phyloP scores from a whole-genome alignment of 2,797 vertebrate species.

The Syndactyla subalaris region DNA sequence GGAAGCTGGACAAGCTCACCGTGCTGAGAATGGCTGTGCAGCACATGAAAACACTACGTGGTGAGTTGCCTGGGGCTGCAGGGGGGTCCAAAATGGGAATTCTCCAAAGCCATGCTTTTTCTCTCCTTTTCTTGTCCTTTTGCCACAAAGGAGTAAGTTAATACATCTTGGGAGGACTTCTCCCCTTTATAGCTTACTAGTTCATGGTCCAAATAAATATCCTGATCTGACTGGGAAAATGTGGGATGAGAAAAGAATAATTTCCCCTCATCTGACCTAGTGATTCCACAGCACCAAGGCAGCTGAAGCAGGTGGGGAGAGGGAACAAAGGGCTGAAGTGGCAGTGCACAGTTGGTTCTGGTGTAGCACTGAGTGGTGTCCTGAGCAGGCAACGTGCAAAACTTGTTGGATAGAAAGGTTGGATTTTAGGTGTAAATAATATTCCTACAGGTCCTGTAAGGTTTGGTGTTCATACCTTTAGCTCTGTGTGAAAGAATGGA shows the following conservation, averaged over 20 bases:
- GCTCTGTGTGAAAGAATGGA: not conserved
- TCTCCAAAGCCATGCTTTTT: not conserved
- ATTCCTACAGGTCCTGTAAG: not conserved
- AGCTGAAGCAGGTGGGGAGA: not conserved
- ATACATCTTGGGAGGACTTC: not conserved
- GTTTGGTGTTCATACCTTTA: not conserved
- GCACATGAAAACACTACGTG: conserved; percentile 97
- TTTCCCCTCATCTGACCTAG: not conserved
- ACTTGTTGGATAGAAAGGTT: not conserved
- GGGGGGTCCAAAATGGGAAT: not conserved
- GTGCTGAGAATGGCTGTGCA: conserved; percentile 98
- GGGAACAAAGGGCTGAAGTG: not conserved
- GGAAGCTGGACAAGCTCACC: conserved; percentile 96
- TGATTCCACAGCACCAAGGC: not conserved
- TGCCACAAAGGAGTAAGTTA: not conserved
- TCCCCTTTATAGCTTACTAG: not conserved
- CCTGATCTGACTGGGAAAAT: not conserved
- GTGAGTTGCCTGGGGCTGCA: conserved; percentile 72
- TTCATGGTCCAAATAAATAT: not conserved
- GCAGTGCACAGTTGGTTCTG: not conserved
- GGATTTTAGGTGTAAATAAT: not conserved
- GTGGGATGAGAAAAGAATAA: not conserved
- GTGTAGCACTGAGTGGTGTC: not conserved
- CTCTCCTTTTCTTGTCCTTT: not conserved
- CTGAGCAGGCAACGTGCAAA: not conserved